phyloP scores from a whole-genome alignment of 2,797 vertebrate species.

The Characodon lateralis region DNA sequence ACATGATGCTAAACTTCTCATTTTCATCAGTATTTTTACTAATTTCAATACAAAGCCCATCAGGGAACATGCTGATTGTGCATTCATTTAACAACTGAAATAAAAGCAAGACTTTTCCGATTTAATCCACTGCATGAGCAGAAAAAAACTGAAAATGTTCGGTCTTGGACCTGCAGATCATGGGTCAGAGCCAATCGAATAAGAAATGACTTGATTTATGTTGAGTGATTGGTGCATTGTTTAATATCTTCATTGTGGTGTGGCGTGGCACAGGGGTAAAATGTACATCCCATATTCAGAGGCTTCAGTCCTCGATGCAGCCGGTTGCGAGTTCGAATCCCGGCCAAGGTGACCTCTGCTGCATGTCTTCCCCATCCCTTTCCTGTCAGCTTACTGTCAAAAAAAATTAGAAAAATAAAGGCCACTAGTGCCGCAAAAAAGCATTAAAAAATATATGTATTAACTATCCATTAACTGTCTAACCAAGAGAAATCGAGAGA shows the following conservation, averaged over 20 bases:
- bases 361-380: no score
- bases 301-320: no score
- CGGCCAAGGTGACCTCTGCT: no score
- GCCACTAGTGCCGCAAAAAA: no score
- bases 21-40: background rate
- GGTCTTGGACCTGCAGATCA: background rate
- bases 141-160: background rate
- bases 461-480: no score
- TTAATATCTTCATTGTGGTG: background rate
- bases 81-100: background rate
- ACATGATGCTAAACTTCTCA: background rate
- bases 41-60: background rate
- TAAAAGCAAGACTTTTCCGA: background rate
- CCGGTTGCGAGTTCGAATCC: no score
- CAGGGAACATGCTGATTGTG: background rate
- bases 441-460: no score
- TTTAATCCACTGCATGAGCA: background rate
- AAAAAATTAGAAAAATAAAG: no score
- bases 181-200: background rate
- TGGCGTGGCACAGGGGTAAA: no score
- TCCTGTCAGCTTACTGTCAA: no score
- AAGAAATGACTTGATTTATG: background rate
- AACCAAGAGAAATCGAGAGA: no score
- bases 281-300: no score
- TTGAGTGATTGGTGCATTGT: background rate